Conservation (phyloP, 2,113 vertebrate species). For the Prolemur simus region DNA sequence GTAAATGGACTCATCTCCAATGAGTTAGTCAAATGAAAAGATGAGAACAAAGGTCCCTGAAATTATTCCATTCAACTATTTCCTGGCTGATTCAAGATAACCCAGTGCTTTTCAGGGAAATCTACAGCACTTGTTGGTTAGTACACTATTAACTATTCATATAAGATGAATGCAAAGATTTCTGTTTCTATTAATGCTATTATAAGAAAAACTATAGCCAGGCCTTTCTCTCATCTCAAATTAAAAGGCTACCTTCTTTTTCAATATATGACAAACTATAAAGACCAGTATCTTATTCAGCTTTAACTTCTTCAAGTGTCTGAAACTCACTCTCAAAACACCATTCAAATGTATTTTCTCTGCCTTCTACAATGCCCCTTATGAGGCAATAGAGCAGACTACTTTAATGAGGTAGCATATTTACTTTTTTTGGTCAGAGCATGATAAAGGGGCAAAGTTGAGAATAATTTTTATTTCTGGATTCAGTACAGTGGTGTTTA, state of each 20-base stretch:
- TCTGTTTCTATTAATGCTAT: not conserved
- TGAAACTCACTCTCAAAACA: constrained; percentile 4
- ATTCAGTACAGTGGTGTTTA: not conserved
- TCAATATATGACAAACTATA: not conserved
- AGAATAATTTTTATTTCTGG: constrained; percentile 33
- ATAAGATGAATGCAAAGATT: not conserved
- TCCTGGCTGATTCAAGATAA: not conserved
- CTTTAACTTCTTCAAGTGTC: not conserved
- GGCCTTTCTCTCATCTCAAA: not conserved
- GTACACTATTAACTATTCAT: not conserved
- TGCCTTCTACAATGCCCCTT: not conserved
- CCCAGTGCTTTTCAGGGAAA: not conserved
- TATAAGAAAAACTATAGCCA: not conserved
- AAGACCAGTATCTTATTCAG: not conserved
- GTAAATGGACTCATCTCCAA: not conserved
- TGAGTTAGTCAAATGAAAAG: not conserved
- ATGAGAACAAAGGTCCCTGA: constrained; percentile 29
- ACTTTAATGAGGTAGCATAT: not conserved
- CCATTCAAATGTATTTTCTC: not conserved
- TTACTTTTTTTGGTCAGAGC: not conserved
- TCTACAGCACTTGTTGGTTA: not conserved
- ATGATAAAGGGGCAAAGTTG: not conserved
- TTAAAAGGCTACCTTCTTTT: not conserved
- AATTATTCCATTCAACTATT: not conserved
- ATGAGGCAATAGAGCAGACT: not conserved